phyloP scores from a whole-genome alignment of 2,888 invertebrate genomes.

The Pachydiplax longipennis region DNA sequence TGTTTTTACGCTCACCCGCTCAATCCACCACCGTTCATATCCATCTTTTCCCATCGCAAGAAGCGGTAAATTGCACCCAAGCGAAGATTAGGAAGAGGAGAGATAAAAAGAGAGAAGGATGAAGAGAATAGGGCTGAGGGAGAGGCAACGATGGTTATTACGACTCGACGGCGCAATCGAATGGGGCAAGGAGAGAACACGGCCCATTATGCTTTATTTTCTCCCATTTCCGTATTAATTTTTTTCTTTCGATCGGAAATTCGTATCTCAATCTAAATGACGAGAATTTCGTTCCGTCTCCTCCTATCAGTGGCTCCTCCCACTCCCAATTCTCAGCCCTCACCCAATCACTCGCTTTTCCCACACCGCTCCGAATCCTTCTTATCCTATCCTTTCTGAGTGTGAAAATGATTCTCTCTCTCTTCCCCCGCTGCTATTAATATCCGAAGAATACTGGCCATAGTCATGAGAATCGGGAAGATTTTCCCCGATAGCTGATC shows the following conservation, averaged over 20 bases:
- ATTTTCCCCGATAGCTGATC: background rate
- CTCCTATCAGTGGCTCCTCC: background rate
- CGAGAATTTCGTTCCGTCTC: background rate
- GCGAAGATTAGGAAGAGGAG: background rate
- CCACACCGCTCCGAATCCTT: background rate
- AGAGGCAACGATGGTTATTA: background rate
- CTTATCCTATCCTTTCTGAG: background rate
- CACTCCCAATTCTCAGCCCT: background rate
- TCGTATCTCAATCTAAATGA: background rate
- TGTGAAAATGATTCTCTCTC: background rate
- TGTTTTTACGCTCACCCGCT: too few relatives aligned
- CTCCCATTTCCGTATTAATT: conserved; percentile 8
- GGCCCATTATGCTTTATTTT: background rate
- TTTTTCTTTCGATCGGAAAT: background rate
- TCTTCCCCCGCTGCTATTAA: background rate
- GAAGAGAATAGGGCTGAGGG: background rate
- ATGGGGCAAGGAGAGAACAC: background rate
- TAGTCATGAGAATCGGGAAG: background rate
- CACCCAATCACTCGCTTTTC: background rate
- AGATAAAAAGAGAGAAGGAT: background rate
- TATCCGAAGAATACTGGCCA: background rate
- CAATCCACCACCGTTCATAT: too few relatives aligned
- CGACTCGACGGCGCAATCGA: background rate
- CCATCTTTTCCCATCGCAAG: background rate
- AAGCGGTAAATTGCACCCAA: background rate